Conservation (phyloP, 2,888 invertebrate species). For the Zaprionus lineosus region DNA sequence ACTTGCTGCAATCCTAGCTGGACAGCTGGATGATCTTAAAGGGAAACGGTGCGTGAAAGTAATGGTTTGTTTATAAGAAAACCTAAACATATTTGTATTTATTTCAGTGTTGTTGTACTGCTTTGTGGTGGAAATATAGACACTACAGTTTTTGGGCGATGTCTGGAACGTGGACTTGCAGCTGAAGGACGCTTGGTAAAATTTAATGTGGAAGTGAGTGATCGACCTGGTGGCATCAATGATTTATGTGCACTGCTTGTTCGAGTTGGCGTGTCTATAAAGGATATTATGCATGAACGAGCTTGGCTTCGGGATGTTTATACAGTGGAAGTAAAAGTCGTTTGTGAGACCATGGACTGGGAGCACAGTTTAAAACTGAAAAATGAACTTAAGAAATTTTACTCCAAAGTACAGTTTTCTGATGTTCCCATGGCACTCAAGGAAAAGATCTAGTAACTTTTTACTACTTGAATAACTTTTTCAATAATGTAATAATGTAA, state of each 20-base stretch:
- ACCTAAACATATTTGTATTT: neutral
- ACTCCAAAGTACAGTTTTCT: constrained; percentile 85
- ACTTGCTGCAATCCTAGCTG: constrained; percentile 92
- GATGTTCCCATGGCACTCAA: constrained; percentile 81
- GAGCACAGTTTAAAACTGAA: constrained; percentile 88
- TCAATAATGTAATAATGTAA: too few species aligned
- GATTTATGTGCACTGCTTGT: constrained; percentile 91
- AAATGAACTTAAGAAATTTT: constrained; percentile 84
- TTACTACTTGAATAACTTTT: too few species aligned
- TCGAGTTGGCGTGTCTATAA: constrained; percentile 92
- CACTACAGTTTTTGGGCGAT: constrained; percentile 93
- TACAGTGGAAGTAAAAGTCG: constrained; percentile 91
- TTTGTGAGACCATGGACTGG: constrained; percentile 93
- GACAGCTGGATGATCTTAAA: constrained; percentile 89
- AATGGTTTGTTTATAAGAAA: neutral
- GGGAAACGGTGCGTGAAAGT: constrained; percentile 87
- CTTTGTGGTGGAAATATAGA: constrained; percentile 96
- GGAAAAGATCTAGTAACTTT: constrained; percentile 18
- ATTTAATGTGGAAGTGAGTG: constrained; percentile 91
- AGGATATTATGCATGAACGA: constrained; percentile 97
- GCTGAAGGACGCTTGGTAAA: constrained; percentile 91
- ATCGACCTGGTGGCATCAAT: constrained; percentile 92
- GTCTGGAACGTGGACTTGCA: constrained; percentile 93
- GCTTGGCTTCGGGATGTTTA: constrained; percentile 97
- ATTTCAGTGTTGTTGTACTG: constrained; percentile 89